Conservation (phyloP, 2,888 invertebrate genomes). For the Frankliniella fusca region DNA sequence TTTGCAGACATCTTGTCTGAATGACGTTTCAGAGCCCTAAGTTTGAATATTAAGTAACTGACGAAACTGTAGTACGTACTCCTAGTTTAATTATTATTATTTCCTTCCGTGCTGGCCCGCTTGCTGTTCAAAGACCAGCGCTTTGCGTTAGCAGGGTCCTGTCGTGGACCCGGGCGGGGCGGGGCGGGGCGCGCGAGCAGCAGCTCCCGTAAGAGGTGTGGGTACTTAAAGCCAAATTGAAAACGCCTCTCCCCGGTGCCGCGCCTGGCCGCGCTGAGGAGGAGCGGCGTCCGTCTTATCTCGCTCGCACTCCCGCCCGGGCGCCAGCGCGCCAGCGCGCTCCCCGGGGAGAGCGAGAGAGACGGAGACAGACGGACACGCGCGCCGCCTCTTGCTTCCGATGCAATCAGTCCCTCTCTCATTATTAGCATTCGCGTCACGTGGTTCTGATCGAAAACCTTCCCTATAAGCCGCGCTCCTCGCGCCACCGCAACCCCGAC, state of each 20-base stretch:
- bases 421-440: constrained; percentile 6
- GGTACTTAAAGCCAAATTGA: constrained; percentile 6
- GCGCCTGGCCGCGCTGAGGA: not conserved
- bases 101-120: too few relatives aligned
- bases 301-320: not conserved
- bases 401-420: not conserved
- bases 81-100: too few relatives aligned
- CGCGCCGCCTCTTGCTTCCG: not conserved
- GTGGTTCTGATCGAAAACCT: not conserved
- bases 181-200: not conserved
- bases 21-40: too few relatives aligned
- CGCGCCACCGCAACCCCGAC: not conserved
- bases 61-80: too few relatives aligned
- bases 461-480: not conserved
- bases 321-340: not conserved
- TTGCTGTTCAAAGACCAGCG: too few relatives aligned
- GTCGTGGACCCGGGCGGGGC: not conserved
- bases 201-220: not conserved
- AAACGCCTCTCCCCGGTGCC: not conserved
- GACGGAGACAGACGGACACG: not conserved
- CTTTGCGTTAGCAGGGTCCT: not conserved
- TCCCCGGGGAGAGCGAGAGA: not conserved
- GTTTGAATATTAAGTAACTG: too few relatives aligned
- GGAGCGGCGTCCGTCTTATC: not conserved
- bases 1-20: too few relatives aligned